phyloP scores from a whole-genome alignment of 1,140 invertebrate species.

The Drosophila insularis region DNA sequence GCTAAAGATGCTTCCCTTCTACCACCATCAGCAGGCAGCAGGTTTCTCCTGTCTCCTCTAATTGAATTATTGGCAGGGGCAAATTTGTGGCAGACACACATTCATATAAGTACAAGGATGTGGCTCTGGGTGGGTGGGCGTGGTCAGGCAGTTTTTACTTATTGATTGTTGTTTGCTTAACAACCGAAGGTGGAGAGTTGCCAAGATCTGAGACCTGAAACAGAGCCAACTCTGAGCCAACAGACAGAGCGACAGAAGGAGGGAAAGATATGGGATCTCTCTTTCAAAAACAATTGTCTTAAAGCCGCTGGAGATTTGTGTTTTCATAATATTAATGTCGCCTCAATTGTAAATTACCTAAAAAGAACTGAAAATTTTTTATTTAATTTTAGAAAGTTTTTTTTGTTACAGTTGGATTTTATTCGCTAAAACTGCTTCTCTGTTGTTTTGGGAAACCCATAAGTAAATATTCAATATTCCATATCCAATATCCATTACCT shows the following conservation, averaged over 20 bases:
- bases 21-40: background rate
- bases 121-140: constrained; percentile 19
- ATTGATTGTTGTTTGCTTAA: constrained; percentile 57
- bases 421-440: too few species aligned
- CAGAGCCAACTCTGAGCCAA: background rate
- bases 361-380: too few species aligned
- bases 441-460: too few species aligned
- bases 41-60: constrained; percentile 43
- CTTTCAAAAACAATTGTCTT: background rate
- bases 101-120: constrained; percentile 38
- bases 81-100: constrained; percentile 70
- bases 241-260: too few species aligned
- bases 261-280: background rate
- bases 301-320: background rate
- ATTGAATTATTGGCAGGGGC: constrained; percentile 80
- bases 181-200: background rate
- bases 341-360: too few species aligned
- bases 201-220: background rate
- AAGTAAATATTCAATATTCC: too few species aligned
- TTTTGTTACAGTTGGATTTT: too few species aligned
- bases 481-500: too few species aligned
- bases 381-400: too few species aligned
- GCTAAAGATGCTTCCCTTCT: constrained; percentile 5
- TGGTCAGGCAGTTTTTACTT: constrained; percentile 26
- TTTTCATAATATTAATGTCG: background rate